Percentiles rank a stretch among this genome's conserved stretches.
Evolutionary conservation across 2,113 vertebrate species (phyloP).

Genomic region (Genyomyrus donnyi): DNA sequence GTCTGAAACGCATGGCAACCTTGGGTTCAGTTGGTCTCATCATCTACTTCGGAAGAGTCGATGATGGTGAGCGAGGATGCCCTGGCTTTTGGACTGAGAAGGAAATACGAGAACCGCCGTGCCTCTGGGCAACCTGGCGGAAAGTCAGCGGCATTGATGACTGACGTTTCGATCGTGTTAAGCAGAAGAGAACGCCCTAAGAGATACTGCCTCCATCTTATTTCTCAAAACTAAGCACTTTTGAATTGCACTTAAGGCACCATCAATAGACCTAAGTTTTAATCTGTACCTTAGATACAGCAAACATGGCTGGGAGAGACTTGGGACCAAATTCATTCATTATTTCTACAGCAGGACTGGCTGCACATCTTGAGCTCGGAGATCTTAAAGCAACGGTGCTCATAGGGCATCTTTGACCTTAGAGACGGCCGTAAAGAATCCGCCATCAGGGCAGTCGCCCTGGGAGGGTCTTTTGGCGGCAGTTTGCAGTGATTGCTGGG

Average conservation of each 20-base stretch:
- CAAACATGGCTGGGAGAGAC: neutral
- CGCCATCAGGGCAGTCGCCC: neutral
- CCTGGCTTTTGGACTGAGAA: neutral
- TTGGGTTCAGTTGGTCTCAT: neutral
- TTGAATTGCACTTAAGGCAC: slow-evolving; percentile 3
- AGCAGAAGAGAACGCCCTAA: neutral
- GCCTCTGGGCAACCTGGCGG: neutral
- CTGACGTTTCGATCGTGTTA: neutral
- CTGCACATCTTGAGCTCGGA: neutral
- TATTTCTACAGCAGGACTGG: neutral
- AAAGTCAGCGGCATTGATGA: neutral
- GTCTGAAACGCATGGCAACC: slow-evolving; percentile 43
- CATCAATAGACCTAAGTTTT: neutral
- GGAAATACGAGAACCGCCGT: neutral
- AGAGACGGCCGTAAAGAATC: neutral
- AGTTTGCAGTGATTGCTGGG: neutral
- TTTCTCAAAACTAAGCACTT: slow-evolving; percentile 19
- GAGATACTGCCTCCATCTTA: neutral
- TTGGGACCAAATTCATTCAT: neutral
- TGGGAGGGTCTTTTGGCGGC: neutral
- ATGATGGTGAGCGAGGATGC: neutral
- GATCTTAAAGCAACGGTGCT: neutral
- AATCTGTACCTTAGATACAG: neutral
- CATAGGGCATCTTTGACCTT: neutral
- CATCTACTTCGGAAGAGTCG: neutral